Base-by-base conservation (phyloP, 2,888 invertebrate species). In the Cenopis cana region DNA sequence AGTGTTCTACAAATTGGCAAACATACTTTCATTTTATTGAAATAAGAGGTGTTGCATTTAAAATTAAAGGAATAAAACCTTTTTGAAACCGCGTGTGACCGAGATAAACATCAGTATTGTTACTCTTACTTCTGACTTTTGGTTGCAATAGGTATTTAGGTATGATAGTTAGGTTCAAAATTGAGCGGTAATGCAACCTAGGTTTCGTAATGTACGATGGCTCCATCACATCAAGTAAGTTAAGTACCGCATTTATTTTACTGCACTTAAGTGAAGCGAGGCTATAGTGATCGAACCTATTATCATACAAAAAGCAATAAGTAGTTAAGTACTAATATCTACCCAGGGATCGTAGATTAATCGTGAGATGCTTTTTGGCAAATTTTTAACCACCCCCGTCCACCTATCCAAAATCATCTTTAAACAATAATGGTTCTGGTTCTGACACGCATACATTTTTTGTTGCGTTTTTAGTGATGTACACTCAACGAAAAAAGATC, bases 21-120 rank as follows among this genome's bases (percentile, higher is more conserved):
- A 33, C 14, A n/a, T 18, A 46, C 70, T 65, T 70, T 70, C 60
- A 70, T 70, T 70, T 66, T 49, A 66, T 65, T 68, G 60, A 68
- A 60, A 41, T 65, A 54, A 52, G 52, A 70, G 24, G 67, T 68
- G 62, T 60, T 55, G 59, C 59, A 61, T 67, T 61, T 67, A 60
- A 66, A 59, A 56, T 50, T 66, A 67, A 67, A 71, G 71, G 60
- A 66, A 67, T 61, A 29, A 66, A 49, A 60, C 46, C 46, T 66
- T 70, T 70, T 50, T 71, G 66, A 56, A 61, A 50, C 61, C 55
- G 49, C 72, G 69, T 70, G 73, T 56, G 73, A 73, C 55, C 49
- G 62, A 14, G 73, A 73, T 69, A 57, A 56, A 24, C 10, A 68
- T 72, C 68, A 18, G 50, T 41, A 73, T 73, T 73, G 73, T 73